Evolutionary conservation across 1,140 invertebrate species (phyloP), one percentile per base, ranked within the genome.

Genomic region (Drosophila neocordata): DNA sequence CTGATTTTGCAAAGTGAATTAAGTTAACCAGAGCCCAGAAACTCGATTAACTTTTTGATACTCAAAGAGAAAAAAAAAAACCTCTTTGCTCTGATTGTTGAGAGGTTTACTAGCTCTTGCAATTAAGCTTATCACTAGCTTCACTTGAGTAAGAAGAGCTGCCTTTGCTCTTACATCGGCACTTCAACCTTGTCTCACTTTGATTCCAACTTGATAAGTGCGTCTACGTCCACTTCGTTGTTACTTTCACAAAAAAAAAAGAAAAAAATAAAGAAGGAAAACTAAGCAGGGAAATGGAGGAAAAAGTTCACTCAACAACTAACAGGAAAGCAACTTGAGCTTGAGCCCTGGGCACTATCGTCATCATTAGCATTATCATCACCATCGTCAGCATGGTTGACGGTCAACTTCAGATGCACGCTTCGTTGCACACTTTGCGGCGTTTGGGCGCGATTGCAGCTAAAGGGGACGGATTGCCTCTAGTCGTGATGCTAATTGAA

Each of bases 301-400:
- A 35, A 73, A 62, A 69, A 76, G 69, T 76, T 64, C 34, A 60
- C 37, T 69, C 73, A 76, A 76, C 73, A 68, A 72, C 69, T 75
- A 38, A 41, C 69, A 31, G 69, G 59, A 58, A 72, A 67, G 52
- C 65, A 69, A 77, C 51, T 59, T 58, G 35, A 72, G 64, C 41
- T 48, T 11, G 24, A 55, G 52, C 27, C 52, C 52, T 31, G 18
- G 41, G 41, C 41, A 48, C 41, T 20, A 48, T 48, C 41, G 15
- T 48, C 41, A 5, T 48, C 18, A n/a, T 13, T 15, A 48, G 9
- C 41, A 18, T 48, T 15, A 11, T 48, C 15, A 12, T 12, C 11
- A 35, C 12, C 34, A 35, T 35, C 34, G 4, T 35, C 34, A 34
- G 5, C 9, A 18, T 20, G 12, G 34, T 35, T 66, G 52, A 58